Conservation (phyloP, 2,888 invertebrate genomes). For the Andrena minutula region DNA sequence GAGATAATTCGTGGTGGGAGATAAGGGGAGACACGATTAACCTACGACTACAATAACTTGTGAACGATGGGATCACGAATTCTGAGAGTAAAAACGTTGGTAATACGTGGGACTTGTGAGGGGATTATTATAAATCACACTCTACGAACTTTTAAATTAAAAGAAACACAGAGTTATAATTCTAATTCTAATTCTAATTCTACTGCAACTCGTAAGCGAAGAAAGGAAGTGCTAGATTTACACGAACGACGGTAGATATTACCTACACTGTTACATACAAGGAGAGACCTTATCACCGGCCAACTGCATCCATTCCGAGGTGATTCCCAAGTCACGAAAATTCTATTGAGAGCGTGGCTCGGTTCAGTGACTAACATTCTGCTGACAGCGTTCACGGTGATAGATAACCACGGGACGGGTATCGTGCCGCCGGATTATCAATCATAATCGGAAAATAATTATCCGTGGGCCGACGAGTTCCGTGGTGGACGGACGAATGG, state of each 20-base stretch:
- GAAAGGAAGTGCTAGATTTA: not conserved
- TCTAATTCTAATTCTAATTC: no score
- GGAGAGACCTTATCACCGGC: conserved; percentile 21
- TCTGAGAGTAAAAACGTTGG: no score
- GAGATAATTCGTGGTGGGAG: no score
- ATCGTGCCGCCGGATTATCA: conserved; percentile 68
- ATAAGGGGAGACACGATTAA: no score
- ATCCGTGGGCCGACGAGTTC: conserved; percentile 61
- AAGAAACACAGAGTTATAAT: no score
- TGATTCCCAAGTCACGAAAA: conserved; percentile 31
- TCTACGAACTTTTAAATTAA: no score
- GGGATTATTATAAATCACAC: no score
- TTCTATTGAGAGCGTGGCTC: conserved; percentile 19
- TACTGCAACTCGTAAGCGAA: no score
- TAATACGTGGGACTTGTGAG: no score
- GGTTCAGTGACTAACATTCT: conserved; percentile 40
- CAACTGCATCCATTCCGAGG: not conserved
- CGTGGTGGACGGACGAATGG: conserved; percentile 53
- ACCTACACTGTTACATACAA: no score
- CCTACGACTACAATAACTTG: no score
- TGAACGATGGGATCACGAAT: no score
- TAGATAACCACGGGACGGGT: conserved; percentile 60
- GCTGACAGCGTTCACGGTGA: conserved; percentile 53
- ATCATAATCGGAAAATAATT: conserved; percentile 78
- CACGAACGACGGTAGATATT: not conserved